Base-by-base conservation (phyloP, 1,140 invertebrate genomes). In the Anthonomus grandis region DNA sequence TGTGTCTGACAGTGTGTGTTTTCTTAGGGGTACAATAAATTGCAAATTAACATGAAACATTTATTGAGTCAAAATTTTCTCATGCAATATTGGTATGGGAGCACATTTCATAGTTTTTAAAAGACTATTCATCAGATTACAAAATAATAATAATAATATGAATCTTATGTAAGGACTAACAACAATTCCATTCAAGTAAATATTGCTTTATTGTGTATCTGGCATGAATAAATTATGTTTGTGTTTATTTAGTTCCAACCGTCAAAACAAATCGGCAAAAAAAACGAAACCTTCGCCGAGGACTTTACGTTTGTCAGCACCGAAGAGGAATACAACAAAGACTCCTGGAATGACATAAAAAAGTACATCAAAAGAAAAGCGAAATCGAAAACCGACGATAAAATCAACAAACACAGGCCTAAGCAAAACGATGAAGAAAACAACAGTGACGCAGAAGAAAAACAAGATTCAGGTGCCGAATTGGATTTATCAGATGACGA, bases 271-370 rank as follows among this genome's bases (percentile, higher is more conserved):
- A 87, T 85, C 57, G 80, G 81, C 23, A 84, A 86, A 57, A 81
- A 83, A 60, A 83, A 83, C 47, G 81, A 82, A 18, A 84, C 90
- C 59, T 90, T 92, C 67, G 81, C 87, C 65, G 80, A 78, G 18
- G 81, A 82, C 13, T 92, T 92, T 69, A 71, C 87, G 63, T 93
- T 93, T 78, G 79, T 87, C 23, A 81, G 78, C 4, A 83, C 80
- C 10, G 79, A 80, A 1, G 79, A 83, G 36, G 88, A 91, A 62
- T 91, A 91, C 67, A 90, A 90, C 70, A 79, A 79, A 71, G 87
- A 90, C 69, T 82, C 86, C n/a, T 93, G 88, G 90, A 86, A 90
- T 75, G 88, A 91, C 78, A 70, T 93, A 21, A 81, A 82, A 62
- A 91, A 91, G 69, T 91, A 90, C 75, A 82, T 92, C 0, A 89